These are phyloP conservation scores for Bolborhynchus lineola DNA, from an alignment of 2,113 vertebrate species.

Conservation along the genomic window DNA sequence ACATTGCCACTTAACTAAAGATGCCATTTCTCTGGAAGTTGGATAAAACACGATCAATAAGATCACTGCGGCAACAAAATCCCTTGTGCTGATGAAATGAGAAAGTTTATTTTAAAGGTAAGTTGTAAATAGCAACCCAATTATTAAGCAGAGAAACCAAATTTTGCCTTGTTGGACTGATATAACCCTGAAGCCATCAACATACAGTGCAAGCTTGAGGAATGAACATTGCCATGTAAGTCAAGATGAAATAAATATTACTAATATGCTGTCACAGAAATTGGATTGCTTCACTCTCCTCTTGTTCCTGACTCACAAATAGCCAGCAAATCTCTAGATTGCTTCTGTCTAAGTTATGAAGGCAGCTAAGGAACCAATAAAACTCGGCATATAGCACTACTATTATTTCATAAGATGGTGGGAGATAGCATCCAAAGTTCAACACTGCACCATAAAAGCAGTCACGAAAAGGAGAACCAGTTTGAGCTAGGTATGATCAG, in stretches of 20 bases:
- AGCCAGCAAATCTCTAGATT: not conserved
- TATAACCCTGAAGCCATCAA: not conserved
- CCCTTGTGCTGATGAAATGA: not conserved
- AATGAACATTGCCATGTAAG: not conserved
- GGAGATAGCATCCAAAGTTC: not conserved
- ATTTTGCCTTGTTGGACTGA: not conserved
- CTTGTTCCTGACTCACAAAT: not conserved
- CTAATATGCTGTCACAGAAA: constrained; percentile 8
- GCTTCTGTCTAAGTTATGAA: not conserved
- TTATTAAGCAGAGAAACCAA: not conserved
- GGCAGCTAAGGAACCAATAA: not conserved
- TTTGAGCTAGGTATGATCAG: not conserved
- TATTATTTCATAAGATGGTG: not conserved
- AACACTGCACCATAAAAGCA: not conserved
- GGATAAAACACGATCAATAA: not conserved
- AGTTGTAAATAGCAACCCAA: constrained; percentile 2
- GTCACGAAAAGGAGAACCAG: not conserved
- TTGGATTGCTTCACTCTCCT: not conserved
- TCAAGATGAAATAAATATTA: constrained; percentile 26
- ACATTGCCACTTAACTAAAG: not conserved
- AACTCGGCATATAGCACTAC: not conserved
- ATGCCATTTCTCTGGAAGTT: not conserved
- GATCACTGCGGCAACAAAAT: not conserved
- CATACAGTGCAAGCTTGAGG: not conserved
- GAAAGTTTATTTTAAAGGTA: not conserved